These are phyloP conservation scores for Gymnocheta viridis DNA, from an alignment of 2,888 invertebrate species.

Conservation along the genomic window DNA sequence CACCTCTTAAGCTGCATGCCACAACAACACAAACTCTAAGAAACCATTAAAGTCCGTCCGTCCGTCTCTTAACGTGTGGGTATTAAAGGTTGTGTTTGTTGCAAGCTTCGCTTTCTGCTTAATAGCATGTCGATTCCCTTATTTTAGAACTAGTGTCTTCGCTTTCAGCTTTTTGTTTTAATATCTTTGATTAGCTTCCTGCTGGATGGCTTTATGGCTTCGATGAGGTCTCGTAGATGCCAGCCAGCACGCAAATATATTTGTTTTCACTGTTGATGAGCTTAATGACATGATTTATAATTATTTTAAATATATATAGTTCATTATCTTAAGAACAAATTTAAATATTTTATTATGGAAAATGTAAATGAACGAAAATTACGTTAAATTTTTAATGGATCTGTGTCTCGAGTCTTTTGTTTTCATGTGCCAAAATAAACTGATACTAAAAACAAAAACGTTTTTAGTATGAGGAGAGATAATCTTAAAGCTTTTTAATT, in stretches of 20 bases:
- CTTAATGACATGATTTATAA: conserved; percentile 66
- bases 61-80: conserved; percentile 54
- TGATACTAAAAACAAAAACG: not conserved
- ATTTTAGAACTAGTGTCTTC: not conserved
- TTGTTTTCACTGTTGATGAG: conserved; percentile 53
- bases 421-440: not conserved
- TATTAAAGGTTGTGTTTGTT: conserved; percentile 58
- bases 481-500: not conserved
- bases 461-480: not conserved
- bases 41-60: conserved; percentile 31
- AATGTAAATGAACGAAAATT: conserved; percentile 16
- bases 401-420: conserved; percentile 36
- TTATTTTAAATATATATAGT: conserved; percentile 48
- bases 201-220: conserved; percentile 40
- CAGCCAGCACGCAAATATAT: conserved; percentile 54
- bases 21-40: conserved; percentile 14
- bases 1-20: conserved; percentile 32
- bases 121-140: conserved; percentile 57
- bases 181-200: conserved; percentile 64
- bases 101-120: conserved; percentile 37
- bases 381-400: conserved; percentile 6
- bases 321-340: conserved; percentile 22
- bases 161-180: conserved; percentile 38
- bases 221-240: conserved; percentile 26
- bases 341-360: conserved; percentile 29